Conservation (phyloP, 2,888 invertebrate species). For the Resseliella maxima region DNA sequence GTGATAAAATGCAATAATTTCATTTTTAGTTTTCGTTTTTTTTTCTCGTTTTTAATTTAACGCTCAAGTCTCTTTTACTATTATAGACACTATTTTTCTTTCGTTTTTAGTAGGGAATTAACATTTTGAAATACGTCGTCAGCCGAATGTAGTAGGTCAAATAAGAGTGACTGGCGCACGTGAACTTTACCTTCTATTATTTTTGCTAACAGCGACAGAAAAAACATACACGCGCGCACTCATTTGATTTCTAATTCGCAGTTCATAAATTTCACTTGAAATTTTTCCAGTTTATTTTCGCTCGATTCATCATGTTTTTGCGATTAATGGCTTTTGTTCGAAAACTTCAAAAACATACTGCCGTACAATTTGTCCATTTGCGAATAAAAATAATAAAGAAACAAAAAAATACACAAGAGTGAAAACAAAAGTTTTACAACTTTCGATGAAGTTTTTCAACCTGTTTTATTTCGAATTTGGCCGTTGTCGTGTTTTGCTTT, state of each 20-base stretch:
- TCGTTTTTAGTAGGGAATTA: conserved; percentile 13
- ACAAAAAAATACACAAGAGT: conserved; percentile 12
- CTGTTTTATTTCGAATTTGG: neutral
- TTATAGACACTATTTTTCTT: neutral
- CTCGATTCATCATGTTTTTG: conserved; percentile 32
- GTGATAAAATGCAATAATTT: conserved; percentile 51
- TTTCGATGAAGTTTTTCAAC: conserved; percentile 36
- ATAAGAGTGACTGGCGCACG: neutral
- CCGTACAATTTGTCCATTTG: neutral
- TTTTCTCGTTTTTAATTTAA: conserved; percentile 39
- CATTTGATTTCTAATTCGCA: conserved; percentile 51
- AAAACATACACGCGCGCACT: neutral
- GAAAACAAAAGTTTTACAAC: conserved; percentile 48
- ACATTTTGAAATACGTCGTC: neutral
- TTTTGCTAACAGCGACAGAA: too few species aligned
- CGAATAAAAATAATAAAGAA: neutral
- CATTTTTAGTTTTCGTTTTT: neutral
- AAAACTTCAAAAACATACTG: neutral
- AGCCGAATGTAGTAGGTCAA: conserved; percentile 39
- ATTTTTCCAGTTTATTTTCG: conserved; percentile 32
- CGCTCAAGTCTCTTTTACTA: neutral
- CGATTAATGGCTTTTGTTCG: conserved; percentile 29
- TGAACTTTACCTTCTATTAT: conserved; percentile 42
- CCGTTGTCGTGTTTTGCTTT: neutral
- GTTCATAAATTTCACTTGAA: conserved; percentile 51